A percentile compares a stretch with the other conserved stretches of the same genome.
Conservation (phyloP, 2,113 vertebrate genomes). For the Promerops cafer region DNA sequence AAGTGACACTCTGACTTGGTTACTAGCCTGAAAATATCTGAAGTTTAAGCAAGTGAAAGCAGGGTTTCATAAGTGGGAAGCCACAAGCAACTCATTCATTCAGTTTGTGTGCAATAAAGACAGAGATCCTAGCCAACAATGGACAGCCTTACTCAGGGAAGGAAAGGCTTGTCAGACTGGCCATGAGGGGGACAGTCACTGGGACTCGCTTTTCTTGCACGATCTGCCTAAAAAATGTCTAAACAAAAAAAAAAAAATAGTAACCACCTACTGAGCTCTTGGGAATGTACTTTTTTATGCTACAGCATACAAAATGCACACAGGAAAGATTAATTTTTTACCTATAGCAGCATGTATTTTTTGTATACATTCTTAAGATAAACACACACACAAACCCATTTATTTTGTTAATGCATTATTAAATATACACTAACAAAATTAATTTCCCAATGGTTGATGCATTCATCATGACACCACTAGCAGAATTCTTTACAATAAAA, state of each 20-base stretch:
- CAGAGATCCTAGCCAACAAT: not conserved
- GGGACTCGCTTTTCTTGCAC: not conserved
- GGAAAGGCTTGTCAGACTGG: not conserved
- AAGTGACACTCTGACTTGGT: not conserved
- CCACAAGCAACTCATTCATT: not conserved
- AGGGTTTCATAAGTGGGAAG: not conserved
- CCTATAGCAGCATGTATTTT: not conserved
- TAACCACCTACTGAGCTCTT: constrained; percentile 12
- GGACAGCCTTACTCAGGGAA: not conserved
- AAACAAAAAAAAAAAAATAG: not conserved
- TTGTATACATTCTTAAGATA: not conserved
- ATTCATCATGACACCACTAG: constrained; percentile 35
- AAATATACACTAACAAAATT: constrained; percentile 33
- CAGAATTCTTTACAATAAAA: constrained; percentile 37
- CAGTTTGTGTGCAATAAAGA: not conserved
- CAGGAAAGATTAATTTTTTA: not conserved
- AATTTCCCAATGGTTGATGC: not conserved
- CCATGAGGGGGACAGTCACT: not conserved
- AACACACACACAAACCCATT: not conserved
- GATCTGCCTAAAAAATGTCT: not conserved
- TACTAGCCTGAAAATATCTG: not conserved
- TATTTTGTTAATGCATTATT: constrained; percentile 46
- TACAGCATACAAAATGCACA: not conserved
- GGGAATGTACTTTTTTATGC: not conserved
- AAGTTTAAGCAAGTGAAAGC: not conserved